A percentile compares a stretch with the other conserved stretches of the same genome.
Evolutionary conservation across 2,113 vertebrate species (phyloP).

Genomic region (Corythornis cristatus): DNA sequence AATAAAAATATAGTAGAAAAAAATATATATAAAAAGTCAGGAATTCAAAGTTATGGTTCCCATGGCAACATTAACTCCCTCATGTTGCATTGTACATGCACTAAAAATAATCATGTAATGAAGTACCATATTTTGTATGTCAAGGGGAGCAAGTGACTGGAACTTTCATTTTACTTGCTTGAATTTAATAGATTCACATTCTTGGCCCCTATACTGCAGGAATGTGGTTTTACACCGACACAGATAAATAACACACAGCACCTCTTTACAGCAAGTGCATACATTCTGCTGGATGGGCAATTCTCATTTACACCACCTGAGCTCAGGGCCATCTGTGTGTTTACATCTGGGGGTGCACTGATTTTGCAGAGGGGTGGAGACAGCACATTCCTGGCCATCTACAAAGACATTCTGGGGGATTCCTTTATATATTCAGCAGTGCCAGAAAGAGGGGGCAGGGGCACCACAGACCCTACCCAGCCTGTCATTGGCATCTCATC

Average conservation of each 20-base stretch:
- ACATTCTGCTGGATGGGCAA: not conserved
- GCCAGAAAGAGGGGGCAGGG: not conserved
- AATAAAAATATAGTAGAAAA: not conserved
- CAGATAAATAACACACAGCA: not conserved
- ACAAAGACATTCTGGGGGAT: not conserved
- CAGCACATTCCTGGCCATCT: not conserved
- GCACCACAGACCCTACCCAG: not conserved
- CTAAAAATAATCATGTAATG: slow-evolving; percentile 65
- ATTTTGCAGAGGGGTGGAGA: not conserved
- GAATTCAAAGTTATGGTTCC: slow-evolving; percentile 54
- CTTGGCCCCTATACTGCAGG: not conserved
- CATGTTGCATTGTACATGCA: slow-evolving; percentile 20
- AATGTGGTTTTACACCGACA: not conserved
- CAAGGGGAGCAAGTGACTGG: not conserved
- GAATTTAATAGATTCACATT: not conserved
- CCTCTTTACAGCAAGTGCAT: not conserved
- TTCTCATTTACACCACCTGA: not conserved
- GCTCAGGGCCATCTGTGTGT: not conserved
- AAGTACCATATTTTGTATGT: slow-evolving; percentile 15
- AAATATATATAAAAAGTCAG: not conserved
- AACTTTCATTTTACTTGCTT: slow-evolving; percentile 15
- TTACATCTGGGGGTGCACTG: not conserved
- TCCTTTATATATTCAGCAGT: not conserved
- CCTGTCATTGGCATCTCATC: not conserved
- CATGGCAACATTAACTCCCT: slow-evolving; percentile 57